These are phyloP conservation scores for Andrena minutula DNA, from an alignment of 2,888 invertebrate species.

Conservation along the genomic window DNA sequence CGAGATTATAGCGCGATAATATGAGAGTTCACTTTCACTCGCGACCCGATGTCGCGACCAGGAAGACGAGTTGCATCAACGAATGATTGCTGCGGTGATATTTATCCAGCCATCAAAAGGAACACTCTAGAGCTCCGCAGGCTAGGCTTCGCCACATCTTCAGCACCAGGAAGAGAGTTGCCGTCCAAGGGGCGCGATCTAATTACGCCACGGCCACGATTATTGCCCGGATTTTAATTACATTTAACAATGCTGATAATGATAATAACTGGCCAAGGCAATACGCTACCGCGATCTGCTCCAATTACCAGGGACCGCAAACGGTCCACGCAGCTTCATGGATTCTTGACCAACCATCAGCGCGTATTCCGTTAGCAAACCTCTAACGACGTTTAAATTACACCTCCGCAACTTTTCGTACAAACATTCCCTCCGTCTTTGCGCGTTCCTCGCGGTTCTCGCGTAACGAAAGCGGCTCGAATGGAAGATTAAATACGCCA, in stretches of 20 bases:
- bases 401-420: not conserved
- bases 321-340: conserved; percentile 4
- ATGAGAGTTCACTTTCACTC: conserved; percentile 79
- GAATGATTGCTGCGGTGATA: conserved; percentile 64
- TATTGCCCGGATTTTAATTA: conserved; percentile 29
- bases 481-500: not conserved
- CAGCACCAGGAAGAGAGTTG: conserved; percentile 1
- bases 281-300: conserved; percentile 21
- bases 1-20: conserved; percentile 69
- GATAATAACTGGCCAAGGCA: not conserved
- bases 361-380: conserved; percentile 1
- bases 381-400: not conserved
- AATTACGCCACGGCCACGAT: conserved; percentile 19
- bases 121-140: not conserved
- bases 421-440: not conserved
- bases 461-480: not conserved
- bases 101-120: conserved; percentile 65
- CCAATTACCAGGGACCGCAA: conserved; percentile 15
- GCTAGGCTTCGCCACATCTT: not conserved
- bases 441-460: not conserved
- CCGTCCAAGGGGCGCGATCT: not conserved
- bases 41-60: conserved; percentile 75
- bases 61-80: conserved; percentile 77
- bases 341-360: conserved; percentile 3
- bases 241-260: conserved; percentile 29